Percentiles rank a stretch among this genome's conserved stretches.
Conservation (phyloP, 2,797 vertebrate species). For the Onychomys arenicola region DNA sequence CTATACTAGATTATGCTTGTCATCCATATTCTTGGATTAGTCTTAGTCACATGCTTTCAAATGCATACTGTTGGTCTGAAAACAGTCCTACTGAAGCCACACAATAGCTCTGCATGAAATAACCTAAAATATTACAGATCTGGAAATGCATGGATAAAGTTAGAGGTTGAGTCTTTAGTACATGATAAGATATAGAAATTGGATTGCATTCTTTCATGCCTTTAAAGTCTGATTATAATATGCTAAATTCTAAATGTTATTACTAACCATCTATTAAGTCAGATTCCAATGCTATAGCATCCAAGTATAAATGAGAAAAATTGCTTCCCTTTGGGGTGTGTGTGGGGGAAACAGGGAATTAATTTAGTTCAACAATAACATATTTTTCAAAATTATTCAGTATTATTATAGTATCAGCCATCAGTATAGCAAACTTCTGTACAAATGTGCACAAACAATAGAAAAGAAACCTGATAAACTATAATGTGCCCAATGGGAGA, state of each 20-base stretch:
- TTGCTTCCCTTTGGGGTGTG: background rate
- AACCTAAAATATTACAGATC: background rate
- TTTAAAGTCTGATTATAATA: background rate
- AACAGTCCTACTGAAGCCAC: background rate
- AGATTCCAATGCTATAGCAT: background rate
- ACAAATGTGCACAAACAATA: background rate
- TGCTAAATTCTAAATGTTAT: constrained; percentile 21
- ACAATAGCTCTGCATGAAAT: background rate
- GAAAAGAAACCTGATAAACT: background rate
- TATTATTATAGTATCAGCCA: background rate
- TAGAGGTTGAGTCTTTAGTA: background rate
- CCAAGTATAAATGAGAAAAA: background rate
- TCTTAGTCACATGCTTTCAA: constrained; percentile 8
- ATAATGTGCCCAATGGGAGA: background rate
- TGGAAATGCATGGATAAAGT: background rate
- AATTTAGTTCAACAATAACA: background rate
- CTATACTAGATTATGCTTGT: background rate
- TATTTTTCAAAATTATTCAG: background rate
- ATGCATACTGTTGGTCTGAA: background rate
- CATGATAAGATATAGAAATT: background rate
- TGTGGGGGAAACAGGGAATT: background rate
- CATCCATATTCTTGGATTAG: background rate
- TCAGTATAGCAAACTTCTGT: background rate
- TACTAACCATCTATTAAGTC: background rate
- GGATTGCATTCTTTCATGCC: background rate